Conservation (phyloP, 2,797 vertebrate species). For the Malacoraja senta region DNA sequence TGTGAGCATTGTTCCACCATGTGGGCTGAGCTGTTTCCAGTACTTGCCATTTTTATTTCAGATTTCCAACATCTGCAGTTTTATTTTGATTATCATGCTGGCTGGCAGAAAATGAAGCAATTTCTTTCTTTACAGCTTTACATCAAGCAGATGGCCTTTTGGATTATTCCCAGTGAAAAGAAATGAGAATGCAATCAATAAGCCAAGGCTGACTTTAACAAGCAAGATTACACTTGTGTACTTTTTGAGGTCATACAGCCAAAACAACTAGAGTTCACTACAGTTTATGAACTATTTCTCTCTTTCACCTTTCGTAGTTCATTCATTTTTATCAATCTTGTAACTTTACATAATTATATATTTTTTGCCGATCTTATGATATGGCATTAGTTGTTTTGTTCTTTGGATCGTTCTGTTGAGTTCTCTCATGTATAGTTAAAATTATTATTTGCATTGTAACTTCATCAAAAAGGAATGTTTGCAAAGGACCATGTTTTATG, state of each 20-base stretch:
- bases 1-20: too few species aligned
- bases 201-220: background rate
- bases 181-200: background rate
- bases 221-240: background rate
- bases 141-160: background rate
- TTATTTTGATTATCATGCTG: too few species aligned
- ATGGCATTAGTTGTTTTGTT: background rate
- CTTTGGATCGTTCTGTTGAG: background rate
- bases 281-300: background rate
- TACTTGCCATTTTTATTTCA: too few species aligned
- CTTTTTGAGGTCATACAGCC: background rate
- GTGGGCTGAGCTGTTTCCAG: too few species aligned
- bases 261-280: background rate
- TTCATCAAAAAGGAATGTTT: too few species aligned
- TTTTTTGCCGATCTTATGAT: background rate
- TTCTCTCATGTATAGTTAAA: background rate
- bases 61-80: too few species aligned
- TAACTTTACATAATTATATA: background rate
- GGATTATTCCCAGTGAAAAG: background rate
- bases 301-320: background rate
- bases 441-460: background rate
- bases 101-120: background rate
- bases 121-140: background rate
- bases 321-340: background rate
- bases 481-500: background rate